A percentile compares a stretch with the other conserved stretches of the same genome.
These are phyloP conservation scores for Cryptocephalus moraei DNA, from an alignment of 2,888 invertebrate genomes.

Conservation along the genomic window DNA sequence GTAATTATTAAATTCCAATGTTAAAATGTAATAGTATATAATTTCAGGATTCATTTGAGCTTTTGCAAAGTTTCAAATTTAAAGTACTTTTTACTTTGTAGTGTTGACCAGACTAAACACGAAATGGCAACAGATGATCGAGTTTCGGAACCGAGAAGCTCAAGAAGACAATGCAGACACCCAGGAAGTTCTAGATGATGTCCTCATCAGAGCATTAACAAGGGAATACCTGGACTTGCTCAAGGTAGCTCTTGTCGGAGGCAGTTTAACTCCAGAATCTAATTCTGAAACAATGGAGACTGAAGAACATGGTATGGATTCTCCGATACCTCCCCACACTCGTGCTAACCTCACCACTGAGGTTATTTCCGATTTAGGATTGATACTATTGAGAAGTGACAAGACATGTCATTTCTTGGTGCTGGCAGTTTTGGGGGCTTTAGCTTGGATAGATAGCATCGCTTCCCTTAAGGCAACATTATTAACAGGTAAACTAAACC, in stretches of 20 bases:
- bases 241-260: slow-evolving; percentile 63
- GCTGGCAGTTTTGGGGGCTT: slow-evolving; percentile 51
- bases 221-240: slow-evolving; percentile 81
- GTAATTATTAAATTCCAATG: too few species aligned
- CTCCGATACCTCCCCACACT: slow-evolving; percentile 43
- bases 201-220: slow-evolving; percentile 74
- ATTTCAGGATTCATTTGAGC: neutral
- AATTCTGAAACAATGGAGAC: slow-evolving; percentile 51
- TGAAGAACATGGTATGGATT: slow-evolving; percentile 61
- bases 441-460: slow-evolving; percentile 82
- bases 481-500: slow-evolving; percentile 32
- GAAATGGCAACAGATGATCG: slow-evolving; percentile 72
- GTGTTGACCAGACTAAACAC: slow-evolving; percentile 59
- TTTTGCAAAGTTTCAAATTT: neutral
- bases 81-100: slow-evolving; percentile 25
- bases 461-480: slow-evolving; percentile 71
- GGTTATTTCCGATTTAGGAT: slow-evolving; percentile 72
- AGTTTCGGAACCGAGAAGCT: slow-evolving; percentile 65
- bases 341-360: slow-evolving; percentile 48
- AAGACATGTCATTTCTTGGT: slow-evolving; percentile 55
- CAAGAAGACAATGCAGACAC: slow-evolving; percentile 69
- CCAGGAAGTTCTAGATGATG: slow-evolving; percentile 77
- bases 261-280: slow-evolving; percentile 44
- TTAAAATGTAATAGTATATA: too few species aligned
- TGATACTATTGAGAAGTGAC: slow-evolving; percentile 55